Evolutionary conservation across 2,797 vertebrate species (phyloP), one percentile per base, ranked within the genome.

Genomic region (Gymnoscopelus braueri): DNA sequence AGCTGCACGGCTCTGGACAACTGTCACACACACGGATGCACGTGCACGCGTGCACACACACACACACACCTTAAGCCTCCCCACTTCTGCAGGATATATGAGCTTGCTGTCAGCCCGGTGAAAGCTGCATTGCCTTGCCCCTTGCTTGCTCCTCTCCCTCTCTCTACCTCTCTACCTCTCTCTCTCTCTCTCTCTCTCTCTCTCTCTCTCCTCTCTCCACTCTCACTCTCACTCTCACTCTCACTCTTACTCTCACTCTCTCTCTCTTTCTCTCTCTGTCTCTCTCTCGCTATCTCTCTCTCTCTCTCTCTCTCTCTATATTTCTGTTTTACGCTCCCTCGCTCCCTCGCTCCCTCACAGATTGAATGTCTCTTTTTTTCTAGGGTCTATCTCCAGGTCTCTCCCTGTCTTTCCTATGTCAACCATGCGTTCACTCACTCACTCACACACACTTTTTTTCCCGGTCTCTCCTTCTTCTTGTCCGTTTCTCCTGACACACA

Each of bases 61-160:
- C 19, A 39, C 26, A 53, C 61, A 51, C 49, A 52, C 24, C 10
- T 15, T 59, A 39, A 35, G 15, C 14, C 29, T 15, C 56, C 59
- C 60, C 68, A 65, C 26, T 71, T 60, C 80, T 19, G 75, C 72
- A n/a, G 80, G 81, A 77, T 77, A 77, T 77, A 67, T 83, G 6
- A 84, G 80, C 69, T 50, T 52, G 75, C 83, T 90, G 87, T 86
- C 88, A 87, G 71, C 67, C 80, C 69, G 68, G 74, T 75, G 76
- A 81, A 84, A 81, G 73, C 23, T 58, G 79, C 86, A 68, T 66
- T 44, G 48, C 54, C 48, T 5, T 79, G 77, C 80, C 79, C 83
- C 80, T 24, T 70, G 83, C 82, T 85, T 63, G 77, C 78, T 78
- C 78, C 81, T 69, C 73, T 73, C 60, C 35, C 47, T 60, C 77